phyloP scores from a whole-genome alignment of 2,797 vertebrate genomes.

The Anisognathus igniventris region DNA sequence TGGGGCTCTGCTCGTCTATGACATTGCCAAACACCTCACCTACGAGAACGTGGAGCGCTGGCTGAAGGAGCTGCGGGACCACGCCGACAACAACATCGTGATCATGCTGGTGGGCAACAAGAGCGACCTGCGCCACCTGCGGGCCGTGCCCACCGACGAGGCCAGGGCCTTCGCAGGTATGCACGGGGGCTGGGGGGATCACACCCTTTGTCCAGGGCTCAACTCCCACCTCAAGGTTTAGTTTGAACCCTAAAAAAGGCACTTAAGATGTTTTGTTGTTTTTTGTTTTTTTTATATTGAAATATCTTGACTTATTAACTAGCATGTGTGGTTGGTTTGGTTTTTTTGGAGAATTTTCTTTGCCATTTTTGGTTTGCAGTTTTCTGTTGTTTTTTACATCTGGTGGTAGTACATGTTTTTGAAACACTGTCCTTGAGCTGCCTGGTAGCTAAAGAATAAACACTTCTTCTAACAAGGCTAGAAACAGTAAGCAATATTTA shows the following conservation, averaged over 20 bases:
- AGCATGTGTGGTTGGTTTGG: background rate
- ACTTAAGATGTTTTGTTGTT: background rate
- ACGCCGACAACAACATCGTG: conserved; percentile 95
- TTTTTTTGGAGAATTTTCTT: background rate
- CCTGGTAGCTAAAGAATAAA: background rate
- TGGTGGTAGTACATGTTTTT: background rate
- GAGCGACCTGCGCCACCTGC: conserved; percentile 91
- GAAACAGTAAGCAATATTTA: background rate
- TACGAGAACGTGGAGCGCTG: conserved; percentile 98
- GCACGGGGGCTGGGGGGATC: background rate
- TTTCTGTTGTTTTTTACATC: background rate
- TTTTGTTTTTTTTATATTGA: background rate
- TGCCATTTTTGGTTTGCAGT: background rate
- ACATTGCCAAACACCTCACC: conserved; percentile 96
- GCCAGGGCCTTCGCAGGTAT: conserved; percentile 92
- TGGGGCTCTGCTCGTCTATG: conserved; percentile 91
- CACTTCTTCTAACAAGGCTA: background rate
- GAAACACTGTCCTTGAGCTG: background rate
- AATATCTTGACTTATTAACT: background rate
- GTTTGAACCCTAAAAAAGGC: background rate
- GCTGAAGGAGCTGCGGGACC: conserved; percentile 95
- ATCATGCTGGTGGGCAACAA: conserved; percentile 98
- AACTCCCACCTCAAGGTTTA: background rate
- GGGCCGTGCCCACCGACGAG: conserved; percentile 93
- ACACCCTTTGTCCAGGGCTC: background rate